Evolutionary conservation across 2,888 invertebrate genomes (phyloP).

Genomic region (Hymenopus coronatus): DNA sequence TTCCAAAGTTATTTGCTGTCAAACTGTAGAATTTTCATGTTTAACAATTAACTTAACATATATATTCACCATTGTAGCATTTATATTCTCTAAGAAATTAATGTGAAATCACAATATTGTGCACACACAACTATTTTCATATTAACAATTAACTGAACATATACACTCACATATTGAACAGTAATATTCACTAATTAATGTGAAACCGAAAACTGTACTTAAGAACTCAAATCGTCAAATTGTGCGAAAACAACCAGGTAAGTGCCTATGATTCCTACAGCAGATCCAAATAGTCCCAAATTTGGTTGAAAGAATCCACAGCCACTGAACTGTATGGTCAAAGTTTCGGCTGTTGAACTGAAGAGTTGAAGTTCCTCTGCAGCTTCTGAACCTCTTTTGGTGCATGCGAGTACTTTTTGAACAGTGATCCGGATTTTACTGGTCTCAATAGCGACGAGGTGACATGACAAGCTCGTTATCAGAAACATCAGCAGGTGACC

Average conservation of each 20-base stretch:
- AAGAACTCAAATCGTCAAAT: not conserved
- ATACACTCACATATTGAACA: too few relatives aligned
- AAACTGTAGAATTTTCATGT: too few relatives aligned
- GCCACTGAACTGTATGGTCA: not conserved
- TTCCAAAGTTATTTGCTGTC: too few relatives aligned
- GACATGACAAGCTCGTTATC: not conserved
- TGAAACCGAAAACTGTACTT: too few relatives aligned
- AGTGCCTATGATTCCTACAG: not conserved
- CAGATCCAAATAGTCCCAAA: not conserved
- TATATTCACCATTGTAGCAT: too few relatives aligned
- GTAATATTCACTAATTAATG: too few relatives aligned
- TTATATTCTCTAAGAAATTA: too few relatives aligned
- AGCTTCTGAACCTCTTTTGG: not conserved
- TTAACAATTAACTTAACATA: too few relatives aligned
- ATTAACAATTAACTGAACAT: too few relatives aligned
- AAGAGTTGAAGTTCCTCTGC: not conserved
- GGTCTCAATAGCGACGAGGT: not conserved
- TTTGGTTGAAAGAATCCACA: not conserved
- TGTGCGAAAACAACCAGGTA: not conserved
- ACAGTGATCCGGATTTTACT: not conserved
- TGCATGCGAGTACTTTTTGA: not conserved
- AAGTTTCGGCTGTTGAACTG: not conserved
- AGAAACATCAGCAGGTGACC: not conserved
- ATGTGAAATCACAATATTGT: too few relatives aligned
- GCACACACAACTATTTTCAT: too few relatives aligned